phyloP scores from a whole-genome alignment of 2,113 vertebrate genomes.

The Leucoraja erinaceus region DNA sequence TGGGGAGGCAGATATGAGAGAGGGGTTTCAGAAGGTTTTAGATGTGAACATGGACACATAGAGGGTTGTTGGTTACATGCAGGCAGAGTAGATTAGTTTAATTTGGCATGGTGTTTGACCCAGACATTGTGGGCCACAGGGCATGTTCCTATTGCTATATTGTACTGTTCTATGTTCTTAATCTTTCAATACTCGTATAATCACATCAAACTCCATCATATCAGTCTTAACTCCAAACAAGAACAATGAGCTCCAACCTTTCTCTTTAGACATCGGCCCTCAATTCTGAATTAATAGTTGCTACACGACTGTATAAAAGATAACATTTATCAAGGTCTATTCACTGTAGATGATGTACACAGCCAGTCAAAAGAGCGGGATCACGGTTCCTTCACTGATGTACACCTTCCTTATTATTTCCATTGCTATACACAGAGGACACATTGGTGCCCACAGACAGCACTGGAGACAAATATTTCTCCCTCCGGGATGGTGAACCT shows the following conservation, averaged over 20 bases:
- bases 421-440: background rate
- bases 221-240: background rate
- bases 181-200: background rate
- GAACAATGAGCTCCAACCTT: background rate
- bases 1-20: too few relatives aligned
- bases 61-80: too few relatives aligned
- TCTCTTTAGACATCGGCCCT: background rate
- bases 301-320: background rate
- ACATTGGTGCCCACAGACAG: too few relatives aligned
- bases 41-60: too few relatives aligned
- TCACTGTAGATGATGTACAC: background rate
- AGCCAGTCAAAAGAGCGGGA: background rate
- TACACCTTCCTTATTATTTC: background rate
- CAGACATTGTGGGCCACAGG: too few relatives aligned
- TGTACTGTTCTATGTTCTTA: background rate
- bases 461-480: background rate
- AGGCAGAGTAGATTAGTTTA: too few relatives aligned
- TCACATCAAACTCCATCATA: background rate
- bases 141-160: too few relatives aligned
- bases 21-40: too few relatives aligned
- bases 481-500: background rate
- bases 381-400: background rate
- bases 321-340: background rate
- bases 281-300: background rate
- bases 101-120: too few relatives aligned